A percentile compares a stretch with the other conserved stretches of the same genome.
Evolutionary conservation across 2,113 vertebrate species (phyloP).

Genomic region (Larimichthys polyactis): DNA sequence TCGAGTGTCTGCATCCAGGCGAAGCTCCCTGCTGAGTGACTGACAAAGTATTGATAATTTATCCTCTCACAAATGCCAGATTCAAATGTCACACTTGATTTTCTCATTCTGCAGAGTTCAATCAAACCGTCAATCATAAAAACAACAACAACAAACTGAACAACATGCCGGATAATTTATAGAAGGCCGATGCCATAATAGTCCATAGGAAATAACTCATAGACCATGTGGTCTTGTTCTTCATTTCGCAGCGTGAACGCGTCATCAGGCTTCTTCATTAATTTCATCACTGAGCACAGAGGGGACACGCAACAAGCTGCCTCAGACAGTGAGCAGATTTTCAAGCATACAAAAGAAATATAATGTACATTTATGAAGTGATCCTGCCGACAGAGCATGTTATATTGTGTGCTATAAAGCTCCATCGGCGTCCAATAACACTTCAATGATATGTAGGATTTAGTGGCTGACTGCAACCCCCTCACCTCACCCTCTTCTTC

Average conservation of each 20-base stretch:
- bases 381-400: too few species aligned
- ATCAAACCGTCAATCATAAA: not conserved
- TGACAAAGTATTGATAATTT: conserved; percentile 53
- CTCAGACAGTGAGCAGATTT: too few species aligned
- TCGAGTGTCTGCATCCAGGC: conserved; percentile 21
- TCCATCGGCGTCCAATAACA: too few species aligned
- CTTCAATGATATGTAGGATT: too few species aligned
- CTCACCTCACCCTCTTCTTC: too few species aligned
- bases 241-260: not conserved
- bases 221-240: not conserved
- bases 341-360: not conserved
- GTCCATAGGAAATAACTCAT: not conserved
- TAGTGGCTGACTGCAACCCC: too few species aligned
- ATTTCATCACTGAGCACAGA: conserved; percentile 37
- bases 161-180: not conserved
- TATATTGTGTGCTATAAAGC: too few species aligned
- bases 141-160: not conserved
- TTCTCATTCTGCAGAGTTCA: conserved; percentile 20
- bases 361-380: not conserved
- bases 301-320: not conserved
- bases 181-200: not conserved
- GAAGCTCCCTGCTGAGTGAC: conserved; percentile 35
- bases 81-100: conserved; percentile 70
- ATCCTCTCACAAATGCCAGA: conserved; percentile 37
- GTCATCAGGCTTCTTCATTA: conserved; percentile 16